Evolutionary conservation across 2,113 vertebrate genomes (phyloP).

Genomic region (Galeopterus variegatus): DNA sequence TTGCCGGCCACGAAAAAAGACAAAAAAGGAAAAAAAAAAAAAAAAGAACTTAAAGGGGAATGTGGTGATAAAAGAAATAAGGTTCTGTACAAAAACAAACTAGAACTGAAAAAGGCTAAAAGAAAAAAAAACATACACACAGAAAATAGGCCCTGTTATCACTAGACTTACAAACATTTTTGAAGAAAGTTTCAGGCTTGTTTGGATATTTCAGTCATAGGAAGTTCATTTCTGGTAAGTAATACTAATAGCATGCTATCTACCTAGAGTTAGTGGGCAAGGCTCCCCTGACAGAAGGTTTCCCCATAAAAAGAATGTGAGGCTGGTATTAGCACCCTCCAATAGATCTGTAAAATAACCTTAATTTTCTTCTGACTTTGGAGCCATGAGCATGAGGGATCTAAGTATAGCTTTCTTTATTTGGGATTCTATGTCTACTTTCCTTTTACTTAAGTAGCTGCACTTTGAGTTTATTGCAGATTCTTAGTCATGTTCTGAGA

Average conservation of each 20-base stretch:
- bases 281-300: background rate
- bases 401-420: background rate
- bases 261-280: background rate
- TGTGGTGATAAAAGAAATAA: background rate
- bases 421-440: background rate
- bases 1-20: too few species aligned
- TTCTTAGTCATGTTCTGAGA: background rate
- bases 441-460: background rate
- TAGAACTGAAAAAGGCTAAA: background rate
- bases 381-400: background rate
- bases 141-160: background rate
- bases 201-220: background rate
- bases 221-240: background rate
- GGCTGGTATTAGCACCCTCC: background rate
- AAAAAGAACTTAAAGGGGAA: background rate
- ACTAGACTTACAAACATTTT: background rate
- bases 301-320: background rate
- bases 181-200: background rate
- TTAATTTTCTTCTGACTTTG: constrained; percentile 4
- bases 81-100: background rate
- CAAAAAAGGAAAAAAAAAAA: too few species aligned
- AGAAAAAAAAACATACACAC: background rate
- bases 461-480: background rate
- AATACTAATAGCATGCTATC: background rate
- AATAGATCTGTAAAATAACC: background rate